Conservation (phyloP, 1,140 invertebrate genomes). For the Pogonognathellus flavescens region DNA sequence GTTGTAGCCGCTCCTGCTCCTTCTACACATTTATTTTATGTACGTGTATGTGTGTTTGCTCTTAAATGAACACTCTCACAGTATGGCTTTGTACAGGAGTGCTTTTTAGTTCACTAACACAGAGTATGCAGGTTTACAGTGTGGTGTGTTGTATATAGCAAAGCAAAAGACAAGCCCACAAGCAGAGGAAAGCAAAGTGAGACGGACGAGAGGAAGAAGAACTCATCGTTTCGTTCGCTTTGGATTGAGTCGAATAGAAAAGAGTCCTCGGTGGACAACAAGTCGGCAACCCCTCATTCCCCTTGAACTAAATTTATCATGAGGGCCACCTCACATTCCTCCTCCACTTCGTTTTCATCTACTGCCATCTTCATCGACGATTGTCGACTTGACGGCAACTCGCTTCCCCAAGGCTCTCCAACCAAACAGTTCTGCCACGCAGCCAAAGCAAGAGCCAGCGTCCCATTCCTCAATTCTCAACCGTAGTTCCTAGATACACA, state of each 20-base stretch:
- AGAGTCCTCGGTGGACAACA: not conserved
- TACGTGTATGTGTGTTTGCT: not conserved
- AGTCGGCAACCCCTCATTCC: conserved; percentile 47
- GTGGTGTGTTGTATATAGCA: too few species aligned
- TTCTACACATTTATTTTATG: not conserved
- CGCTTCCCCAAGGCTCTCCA: not conserved
- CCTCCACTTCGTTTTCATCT: conserved; percentile 48
- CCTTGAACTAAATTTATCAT: conserved; percentile 51
- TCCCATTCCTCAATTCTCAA: not conserved
- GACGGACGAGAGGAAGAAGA: not conserved
- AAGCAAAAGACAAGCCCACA: not conserved
- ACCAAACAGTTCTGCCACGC: not conserved
- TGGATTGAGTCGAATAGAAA: not conserved
- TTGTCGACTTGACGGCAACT: not conserved
- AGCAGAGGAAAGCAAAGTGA: not conserved
- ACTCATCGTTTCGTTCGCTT: too few species aligned
- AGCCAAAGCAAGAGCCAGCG: not conserved
- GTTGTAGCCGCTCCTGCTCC: not conserved
- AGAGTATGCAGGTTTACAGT: too few species aligned
- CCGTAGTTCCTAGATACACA: not conserved
- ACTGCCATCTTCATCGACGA: conserved; percentile 34
- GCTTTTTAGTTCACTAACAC: too few species aligned
- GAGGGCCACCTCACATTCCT: conserved; percentile 32
- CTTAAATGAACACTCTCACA: not conserved
- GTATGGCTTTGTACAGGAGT: not conserved